Evolutionary conservation across 2,888 invertebrate genomes (phyloP), one percentile per base, ranked within the genome.

Genomic region (Ennomos erosarius): DNA sequence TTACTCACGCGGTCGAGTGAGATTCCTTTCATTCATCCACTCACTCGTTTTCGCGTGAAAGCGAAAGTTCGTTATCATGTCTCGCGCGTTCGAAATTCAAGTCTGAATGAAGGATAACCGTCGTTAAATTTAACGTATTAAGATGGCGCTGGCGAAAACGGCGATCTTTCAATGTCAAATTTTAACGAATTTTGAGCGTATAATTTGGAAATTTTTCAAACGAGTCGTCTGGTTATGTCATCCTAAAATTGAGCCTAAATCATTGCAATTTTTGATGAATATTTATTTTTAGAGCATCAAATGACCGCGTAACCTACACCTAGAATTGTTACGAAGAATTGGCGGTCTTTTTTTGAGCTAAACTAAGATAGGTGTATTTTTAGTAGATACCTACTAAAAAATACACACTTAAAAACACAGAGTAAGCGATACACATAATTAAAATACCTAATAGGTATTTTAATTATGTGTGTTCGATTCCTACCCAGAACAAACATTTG

Each of bases 11-110:
- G 62, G 62, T 63, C 65, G 69, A 65, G 71, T 70, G 66, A 60
- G 69, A 69, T 67, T 66, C 70, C 69, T 67, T 76, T 71, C 73
- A 67, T 67, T 73, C 68, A 69, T 57, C 71, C 74, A 68, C 65
- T 69, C 71, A 51, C 39, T 55, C 38, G 55, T 60, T 58, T 58
- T 66, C 67, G 48, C 61, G 61, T 53, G 62, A 78, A 68, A 74
- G 69, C 56, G 72, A 73, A 72, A 77, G 73, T 75, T 66, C 55
- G 63, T 68, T 69, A 65, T 55, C 42, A 47, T 46, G 43, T 49
- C 56, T 58, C 40, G 65, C 46, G 54, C 52, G 53, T 62, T 62
- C 55, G 13, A 47, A 62, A 65, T 74, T 70, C 58, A 71, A 75
- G 66, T 69, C 67, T 43, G 16, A 59, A 61, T 58, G 43, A 26